A percentile compares a stretch with the other conserved stretches of the same genome.
phyloP scores from a whole-genome alignment of 2,888 invertebrate genomes.

The Mamestra brassicae region DNA sequence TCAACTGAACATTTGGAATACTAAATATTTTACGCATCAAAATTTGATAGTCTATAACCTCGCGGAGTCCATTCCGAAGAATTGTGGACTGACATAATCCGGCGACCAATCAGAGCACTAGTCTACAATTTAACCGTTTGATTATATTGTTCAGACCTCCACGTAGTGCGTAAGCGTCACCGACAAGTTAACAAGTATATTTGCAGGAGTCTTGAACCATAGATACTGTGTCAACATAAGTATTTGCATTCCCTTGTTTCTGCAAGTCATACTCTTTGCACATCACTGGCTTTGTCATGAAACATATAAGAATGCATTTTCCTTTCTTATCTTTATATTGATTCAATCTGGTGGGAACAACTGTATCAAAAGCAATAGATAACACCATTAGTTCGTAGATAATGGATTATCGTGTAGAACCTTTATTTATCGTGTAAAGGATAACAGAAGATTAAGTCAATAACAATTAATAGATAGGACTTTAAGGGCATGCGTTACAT shows the following conservation, averaged over 20 bases:
- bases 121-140: too few species aligned
- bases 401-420: conserved; percentile 1
- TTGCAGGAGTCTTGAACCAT: neutral
- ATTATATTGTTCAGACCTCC: conserved; percentile 2
- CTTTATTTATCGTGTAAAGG: conserved; percentile 3
- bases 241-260: neutral
- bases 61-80: too few species aligned
- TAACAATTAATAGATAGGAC: neutral
- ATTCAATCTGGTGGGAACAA: conserved; percentile 8
- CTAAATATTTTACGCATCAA: too few species aligned
- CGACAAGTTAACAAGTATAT: neutral
- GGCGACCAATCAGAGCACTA: too few species aligned
- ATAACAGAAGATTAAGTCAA: conserved; percentile 6
- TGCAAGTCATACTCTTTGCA: neutral
- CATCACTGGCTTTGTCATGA: neutral
- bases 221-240: neutral
- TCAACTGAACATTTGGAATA: too few species aligned
- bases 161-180: too few species aligned
- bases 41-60: too few species aligned
- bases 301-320: neutral
- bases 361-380: neutral
- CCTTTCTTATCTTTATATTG: conserved; percentile 15
- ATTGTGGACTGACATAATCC: too few species aligned
- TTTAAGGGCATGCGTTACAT: neutral
- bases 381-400: neutral